Evolutionary conservation across 2,113 vertebrate species (phyloP), one percentile per base, ranked within the genome.

Genomic region (Aphelocoma coerulescens): DNA sequence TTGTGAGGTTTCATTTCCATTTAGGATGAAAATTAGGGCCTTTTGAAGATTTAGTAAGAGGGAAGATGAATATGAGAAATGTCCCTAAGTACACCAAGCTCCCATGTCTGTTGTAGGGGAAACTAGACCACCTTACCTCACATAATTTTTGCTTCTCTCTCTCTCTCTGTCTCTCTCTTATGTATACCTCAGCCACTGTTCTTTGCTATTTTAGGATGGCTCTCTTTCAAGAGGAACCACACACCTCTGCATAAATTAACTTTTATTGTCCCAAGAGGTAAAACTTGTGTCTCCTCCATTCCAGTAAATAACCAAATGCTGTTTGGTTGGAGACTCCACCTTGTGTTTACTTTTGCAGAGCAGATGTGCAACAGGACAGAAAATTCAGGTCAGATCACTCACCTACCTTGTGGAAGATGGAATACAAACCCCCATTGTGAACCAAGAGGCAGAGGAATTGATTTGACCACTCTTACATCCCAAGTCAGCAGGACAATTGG

Each of bases 391-490:
- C 43, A 82, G 41, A 57, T 17, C 30, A 41, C 9, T 39, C 44
- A 16, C 13, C 18, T 62, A 20, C n/a, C 46, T 32, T 22, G 41
- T 43, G 21, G 26, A 74, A 78, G 20, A 54, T 5, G 27, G 49
- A 73, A 61, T 22, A 23, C 7, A 75, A 76, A 7, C 1, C 9
- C 24, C 26, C 15, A 24, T 3, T 0, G 0, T 39, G 75, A 88
- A 51, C 6, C 39, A 13, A 32, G 43, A 81, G 33, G 26, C 1
- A 3, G 22, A 21, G 13, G 13, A n/a, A 51, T 58, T 67, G 33
- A n/a, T 58, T 28, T 87, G 43, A 16, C 35, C 44, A 59, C 27
- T 57, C 33, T 58, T 73, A 46, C 23, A 28, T 7, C 16, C 32
- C 55, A 52, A 13, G 26, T 26, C 43, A 91, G 21, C 21, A 22